Base-by-base conservation (phyloP, 1,140 invertebrate genomes). In the Apis dorsata region DNA sequence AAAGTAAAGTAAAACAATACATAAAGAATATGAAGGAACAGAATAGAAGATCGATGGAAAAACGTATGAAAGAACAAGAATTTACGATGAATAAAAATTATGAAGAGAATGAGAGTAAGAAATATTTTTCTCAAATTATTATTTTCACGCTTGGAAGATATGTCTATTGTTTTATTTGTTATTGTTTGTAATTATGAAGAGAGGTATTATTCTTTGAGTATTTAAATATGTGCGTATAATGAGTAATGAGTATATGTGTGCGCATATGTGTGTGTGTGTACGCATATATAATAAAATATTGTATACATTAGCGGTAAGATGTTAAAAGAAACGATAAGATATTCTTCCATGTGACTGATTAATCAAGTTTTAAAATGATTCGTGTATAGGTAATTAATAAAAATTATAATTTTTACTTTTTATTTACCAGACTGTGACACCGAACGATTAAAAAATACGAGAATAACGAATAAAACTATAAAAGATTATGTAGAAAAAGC, bases 1-100 rank as follows among this genome's bases (percentile, higher is more conserved):
- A 90, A 78, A 94, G 92, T 75, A 93, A 92, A 91, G 93, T 94
- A 7, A 93, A 91, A 81, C 86, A 79, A 7, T 93, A 94, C 59
- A 93, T 94, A 72, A 79, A 78, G n/a, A 85, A 90, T 60, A 91
- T 93, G 57, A 90, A 92, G 68, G 86, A 90, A 65, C 90, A 90
- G 75, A 88, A 73, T 66, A 88, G 83, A 78, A 75, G 80, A 19
- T 90, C 90, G 1, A 34, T 79, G 44, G 85, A 92, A 84, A 90
- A 75, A 17, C 86, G 86, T 73, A 73, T 69, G 72, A 91, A 84
- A 86, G 82, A 63, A 70, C 79, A 80, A 65, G 77, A 85, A 63
- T 62, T 76, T 69, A n/a, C 24, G 19, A 62, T 59, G 1, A 70
- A 59, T 28, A 79, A 73, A 65, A 88, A 84, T 49, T 57, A 90